Conservation (phyloP, 1,140 invertebrate species). For the Triops cancriformis region DNA sequence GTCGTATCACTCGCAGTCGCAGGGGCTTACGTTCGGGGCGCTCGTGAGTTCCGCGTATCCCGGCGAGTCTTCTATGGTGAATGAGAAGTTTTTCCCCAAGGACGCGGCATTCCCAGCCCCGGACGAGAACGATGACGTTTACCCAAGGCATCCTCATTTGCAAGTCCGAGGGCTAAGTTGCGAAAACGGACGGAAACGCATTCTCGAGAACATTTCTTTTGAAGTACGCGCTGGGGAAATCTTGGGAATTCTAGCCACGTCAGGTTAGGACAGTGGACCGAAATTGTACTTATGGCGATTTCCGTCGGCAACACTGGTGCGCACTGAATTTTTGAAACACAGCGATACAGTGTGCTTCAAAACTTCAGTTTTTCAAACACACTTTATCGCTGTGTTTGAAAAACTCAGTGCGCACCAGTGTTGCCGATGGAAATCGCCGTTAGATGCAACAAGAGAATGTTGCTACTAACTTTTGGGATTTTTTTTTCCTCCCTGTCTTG, state of each 20-base stretch:
- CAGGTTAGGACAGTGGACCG: too few species aligned
- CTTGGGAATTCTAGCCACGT: conserved; percentile 76
- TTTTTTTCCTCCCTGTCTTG: conserved; percentile 9
- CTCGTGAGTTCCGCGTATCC: conserved; percentile 22
- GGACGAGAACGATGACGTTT: conserved; percentile 27
- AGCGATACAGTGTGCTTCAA: too few species aligned
- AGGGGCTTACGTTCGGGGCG: background rate
- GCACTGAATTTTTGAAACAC: too few species aligned
- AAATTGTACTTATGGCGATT: too few species aligned
- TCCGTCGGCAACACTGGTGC: too few species aligned
- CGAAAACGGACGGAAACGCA: conserved; percentile 35
- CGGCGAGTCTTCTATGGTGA: conserved; percentile 33
- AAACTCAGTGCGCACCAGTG: too few species aligned
- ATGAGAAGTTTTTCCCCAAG: conserved; percentile 35
- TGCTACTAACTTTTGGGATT: background rate
- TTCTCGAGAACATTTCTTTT: conserved; percentile 62
- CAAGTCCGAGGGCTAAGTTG: conserved; percentile 50
- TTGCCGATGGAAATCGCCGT: too few species aligned
- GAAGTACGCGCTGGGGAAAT: conserved; percentile 84
- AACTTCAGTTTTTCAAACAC: too few species aligned
- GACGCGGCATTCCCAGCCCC: conserved; percentile 30
- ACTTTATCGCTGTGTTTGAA: too few species aligned
- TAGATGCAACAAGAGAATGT: too few species aligned
- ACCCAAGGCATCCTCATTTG: conserved; percentile 48
- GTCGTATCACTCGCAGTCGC: conserved; percentile 23